A percentile compares a stretch with the other conserved stretches of the same genome.
Conservation (phyloP, 2,797 vertebrate species). For the Phoxinus dragarum region DNA sequence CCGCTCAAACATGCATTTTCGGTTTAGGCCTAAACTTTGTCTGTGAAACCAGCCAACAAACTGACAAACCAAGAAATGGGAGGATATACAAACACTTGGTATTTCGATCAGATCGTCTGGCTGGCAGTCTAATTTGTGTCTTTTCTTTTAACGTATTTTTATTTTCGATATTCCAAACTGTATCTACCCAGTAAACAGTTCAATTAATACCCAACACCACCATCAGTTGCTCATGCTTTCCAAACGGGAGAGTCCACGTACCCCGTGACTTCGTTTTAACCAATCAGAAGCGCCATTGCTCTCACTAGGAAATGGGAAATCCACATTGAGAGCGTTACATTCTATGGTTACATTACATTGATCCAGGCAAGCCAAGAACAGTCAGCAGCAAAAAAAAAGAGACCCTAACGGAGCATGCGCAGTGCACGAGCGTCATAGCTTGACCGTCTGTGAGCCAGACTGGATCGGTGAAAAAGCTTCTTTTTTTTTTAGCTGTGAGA, state of each 20-base stretch:
- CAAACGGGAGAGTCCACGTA: slow-evolving; percentile 70
- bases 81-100: neutral
- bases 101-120: neutral
- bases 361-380: neutral
- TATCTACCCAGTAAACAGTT: neutral
- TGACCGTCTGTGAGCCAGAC: neutral
- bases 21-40: too few relatives aligned
- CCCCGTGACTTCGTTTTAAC: slow-evolving; percentile 42
- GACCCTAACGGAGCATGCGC: slow-evolving; percentile 61
- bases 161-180: neutral
- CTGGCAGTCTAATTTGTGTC: neutral
- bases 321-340: slow-evolving; percentile 49
- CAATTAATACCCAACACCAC: neutral
- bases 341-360: too few relatives aligned
- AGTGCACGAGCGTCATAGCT: slow-evolving; percentile 47
- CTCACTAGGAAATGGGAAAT: slow-evolving; percentile 39
- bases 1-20: too few relatives aligned
- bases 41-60: neutral
- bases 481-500: neutral
- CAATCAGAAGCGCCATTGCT: slow-evolving; percentile 60
- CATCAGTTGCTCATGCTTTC: slow-evolving; percentile 59
- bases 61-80: neutral
- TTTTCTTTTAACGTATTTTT: neutral
- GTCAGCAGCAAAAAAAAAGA: neutral
- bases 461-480: neutral